Evolutionary conservation across 1,140 invertebrate species (phyloP), one percentile per base, ranked within the genome.

Genomic region (Asbolus verrucosus): DNA sequence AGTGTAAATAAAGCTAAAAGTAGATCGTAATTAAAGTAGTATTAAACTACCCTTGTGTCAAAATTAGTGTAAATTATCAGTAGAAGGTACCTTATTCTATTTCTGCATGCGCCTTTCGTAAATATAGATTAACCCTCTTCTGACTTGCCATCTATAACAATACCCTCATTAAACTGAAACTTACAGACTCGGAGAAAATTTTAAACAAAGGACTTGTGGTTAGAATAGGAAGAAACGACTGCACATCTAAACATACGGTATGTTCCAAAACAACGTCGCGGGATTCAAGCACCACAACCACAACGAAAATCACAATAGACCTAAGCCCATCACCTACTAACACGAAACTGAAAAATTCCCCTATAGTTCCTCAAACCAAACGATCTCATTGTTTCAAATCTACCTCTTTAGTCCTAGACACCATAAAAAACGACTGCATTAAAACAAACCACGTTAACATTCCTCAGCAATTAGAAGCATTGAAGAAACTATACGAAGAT

Each of bases 251-350:
- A 65, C 79, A 79, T 62, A 77, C 74, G 14, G 66, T 77, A 1
- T 78, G 77, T 54, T 77, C 77, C 19, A 81, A 78, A 73, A 81
- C 73, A 41, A 79, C 76, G 30, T 76, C 77, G 14, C 68, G 71
- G 65, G 66, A 80, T 50, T 73, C 71, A 6, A 65, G 15, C 60
- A 78, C 72, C 15, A 81, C 75, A 2, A 80, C 78, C 6, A 81
- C 80, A 5, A 83, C 80, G 5, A 83, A 81, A 77, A 82, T 82
- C 65, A 81, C 79, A 5, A 82, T 83, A 14, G 81, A 82, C 71
- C 71, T 82, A n/a, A 75, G 79, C n/a, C 80, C 80, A 13, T 77
- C 77, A 19, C 76, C 79, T 6, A 74, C 73, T 11, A 73, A 67
- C n/a, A 41, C 50, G 18, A 69, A 62, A 67, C 65, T n/a, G 6